These are phyloP conservation scores for Tretioscincus oriximinensis DNA, from an alignment of 2,113 vertebrate species.

Conservation along the genomic window DNA sequence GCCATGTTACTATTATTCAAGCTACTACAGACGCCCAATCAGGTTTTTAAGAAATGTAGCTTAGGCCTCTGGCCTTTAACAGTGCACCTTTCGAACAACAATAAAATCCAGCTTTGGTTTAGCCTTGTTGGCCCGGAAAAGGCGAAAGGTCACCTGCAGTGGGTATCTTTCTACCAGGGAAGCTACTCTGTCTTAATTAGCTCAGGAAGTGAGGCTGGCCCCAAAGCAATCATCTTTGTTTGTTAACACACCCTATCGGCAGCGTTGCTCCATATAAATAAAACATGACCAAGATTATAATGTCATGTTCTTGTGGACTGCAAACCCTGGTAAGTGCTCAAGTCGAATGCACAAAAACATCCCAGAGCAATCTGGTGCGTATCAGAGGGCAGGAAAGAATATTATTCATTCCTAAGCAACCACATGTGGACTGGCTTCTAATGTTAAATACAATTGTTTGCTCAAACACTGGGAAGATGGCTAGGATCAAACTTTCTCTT, in stretches of 20 bases:
- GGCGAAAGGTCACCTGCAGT: conserved; percentile 64
- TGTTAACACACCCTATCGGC: conserved; percentile 84
- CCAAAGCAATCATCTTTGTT: conserved; percentile 89
- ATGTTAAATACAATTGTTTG: conserved; percentile 45
- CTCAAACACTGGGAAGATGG: conserved; percentile 29
- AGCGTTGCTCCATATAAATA: conserved; percentile 79
- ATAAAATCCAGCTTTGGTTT: conserved; percentile 66
- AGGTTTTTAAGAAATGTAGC: conserved; percentile 71
- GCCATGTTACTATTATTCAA: too few species aligned
- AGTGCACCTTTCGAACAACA: conserved; percentile 66
- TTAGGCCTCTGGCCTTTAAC: conserved; percentile 65
- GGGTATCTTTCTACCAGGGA: conserved; percentile 72
- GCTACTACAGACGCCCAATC: not conserved
- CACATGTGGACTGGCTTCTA: conserved; percentile 47
- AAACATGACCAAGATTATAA: conserved; percentile 86
- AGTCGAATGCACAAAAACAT: conserved; percentile 71
- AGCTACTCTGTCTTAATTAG: conserved; percentile 87
- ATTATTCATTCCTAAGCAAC: conserved; percentile 59
- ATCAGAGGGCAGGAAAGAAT: conserved; percentile 56
- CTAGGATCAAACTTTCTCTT: conserved; percentile 35
- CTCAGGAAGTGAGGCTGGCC: conserved; percentile 79
- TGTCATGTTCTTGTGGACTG: conserved; percentile 77
- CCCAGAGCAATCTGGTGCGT: conserved; percentile 58
- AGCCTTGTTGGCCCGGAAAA: conserved; percentile 61
- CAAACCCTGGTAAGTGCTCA: conserved; percentile 71